Base-by-base conservation (phyloP, 35 echinoderm and acorn worm genomes). In the Apostichopus japonicus region DNA sequence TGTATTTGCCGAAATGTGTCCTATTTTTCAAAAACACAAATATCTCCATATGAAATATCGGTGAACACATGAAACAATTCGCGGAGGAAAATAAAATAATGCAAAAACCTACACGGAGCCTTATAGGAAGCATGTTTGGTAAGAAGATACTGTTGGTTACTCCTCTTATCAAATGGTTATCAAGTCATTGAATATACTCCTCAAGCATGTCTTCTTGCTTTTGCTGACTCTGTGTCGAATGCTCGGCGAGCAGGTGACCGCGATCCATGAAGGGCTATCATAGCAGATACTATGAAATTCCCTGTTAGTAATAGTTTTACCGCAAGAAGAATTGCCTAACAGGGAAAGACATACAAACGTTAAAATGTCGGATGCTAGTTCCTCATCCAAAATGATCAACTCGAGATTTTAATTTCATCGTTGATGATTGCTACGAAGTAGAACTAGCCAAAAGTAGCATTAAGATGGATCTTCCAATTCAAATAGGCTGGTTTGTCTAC, bases 221-320 rank as follows among this genome's bases (percentile, higher is more conserved):
- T 91, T 91, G 90, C 70, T 4, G 67, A 91, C 13, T 23, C 67
- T 51, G 65, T 78, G n/a, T 65, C 86, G 13, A 57, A 89, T 6
- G 86, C 86, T 67, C 90, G 73, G 25, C 65, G 65, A 14, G 6
- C n/a, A 5, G 90, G 90, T 6, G 73, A 91, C 54, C 79, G 6
- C 5, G 91, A 92, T 71, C 79, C 90, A n/a, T 78, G 63, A 23
- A 94, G 84, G 55, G 57, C 62, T 5, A 88, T 92, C 5, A 95
- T 86, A 10, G 91, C 94, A 1, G 94, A 95, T 82, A 95, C 91
- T 6, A 95, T 95, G 84, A 95, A 95, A 76, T 24, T 95, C 5
- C 79, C 92, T 23, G 94, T 90, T 4, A 95, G n/a, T n/a, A 95
- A 19, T 93, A 90, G 55, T 87, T 91, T 6, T 95, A 95, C 59